A percentile compares a stretch with the other conserved stretches of the same genome.
These are phyloP conservation scores for Ptychoptera albimana DNA, from an alignment of 2,888 invertebrate species.

Conservation along the genomic window DNA sequence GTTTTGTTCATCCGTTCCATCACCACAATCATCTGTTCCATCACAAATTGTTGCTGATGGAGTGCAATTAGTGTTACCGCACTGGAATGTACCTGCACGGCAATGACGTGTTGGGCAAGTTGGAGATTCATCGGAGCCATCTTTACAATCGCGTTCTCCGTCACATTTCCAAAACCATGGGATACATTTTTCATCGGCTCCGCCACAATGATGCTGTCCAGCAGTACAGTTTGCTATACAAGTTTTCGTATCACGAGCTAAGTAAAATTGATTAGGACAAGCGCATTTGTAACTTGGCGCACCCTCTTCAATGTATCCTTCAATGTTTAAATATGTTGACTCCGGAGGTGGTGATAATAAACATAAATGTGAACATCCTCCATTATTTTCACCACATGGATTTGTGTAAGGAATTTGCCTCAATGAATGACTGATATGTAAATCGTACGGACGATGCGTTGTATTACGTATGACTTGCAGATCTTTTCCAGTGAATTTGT, in stretches of 20 bases:
- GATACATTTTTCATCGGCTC: constrained; percentile 50
- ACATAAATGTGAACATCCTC: constrained; percentile 92
- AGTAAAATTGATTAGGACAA: constrained; percentile 88
- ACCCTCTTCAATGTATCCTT: constrained; percentile 66
- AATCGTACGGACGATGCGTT: constrained; percentile 88
- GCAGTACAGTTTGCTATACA: constrained; percentile 90
- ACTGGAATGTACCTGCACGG: constrained; percentile 85
- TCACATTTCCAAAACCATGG: constrained; percentile 76
- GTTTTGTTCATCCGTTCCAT: constrained; percentile 71
- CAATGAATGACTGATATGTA: constrained; percentile 82
- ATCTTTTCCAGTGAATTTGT: constrained; percentile 77
- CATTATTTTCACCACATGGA: constrained; percentile 85
- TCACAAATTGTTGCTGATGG: constrained; percentile 88
- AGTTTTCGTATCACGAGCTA: constrained; percentile 65
- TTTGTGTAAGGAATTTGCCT: constrained; percentile 72
- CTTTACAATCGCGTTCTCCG: constrained; percentile 83
- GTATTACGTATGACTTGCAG: constrained; percentile 66
- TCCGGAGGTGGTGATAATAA: constrained; percentile 70
- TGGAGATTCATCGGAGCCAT: constrained; percentile 77
- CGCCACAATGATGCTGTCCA: constrained; percentile 40
- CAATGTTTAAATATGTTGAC: constrained; percentile 58
- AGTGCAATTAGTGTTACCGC: constrained; percentile 82
- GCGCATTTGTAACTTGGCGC: constrained; percentile 69
- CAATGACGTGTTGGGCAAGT: constrained; percentile 75
- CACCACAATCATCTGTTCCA: constrained; percentile 84